phyloP scores from a whole-genome alignment of 2,113 vertebrate species.

The Dicaeum eximium region DNA sequence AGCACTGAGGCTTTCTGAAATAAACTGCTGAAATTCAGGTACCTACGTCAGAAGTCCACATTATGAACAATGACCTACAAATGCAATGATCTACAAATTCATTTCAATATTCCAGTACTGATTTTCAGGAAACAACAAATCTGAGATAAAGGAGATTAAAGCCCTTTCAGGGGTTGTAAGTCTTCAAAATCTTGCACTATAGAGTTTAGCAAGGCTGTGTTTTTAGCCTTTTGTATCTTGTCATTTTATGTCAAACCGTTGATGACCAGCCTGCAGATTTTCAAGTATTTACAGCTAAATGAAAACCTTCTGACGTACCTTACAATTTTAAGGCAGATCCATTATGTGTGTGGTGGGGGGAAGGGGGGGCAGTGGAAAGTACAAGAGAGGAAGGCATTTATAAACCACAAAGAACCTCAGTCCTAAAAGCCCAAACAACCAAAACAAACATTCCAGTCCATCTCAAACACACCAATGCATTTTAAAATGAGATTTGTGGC shows the following conservation, averaged over 20 bases:
- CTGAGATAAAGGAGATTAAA: neutral
- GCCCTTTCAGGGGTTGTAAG: neutral
- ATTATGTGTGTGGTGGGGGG: neutral
- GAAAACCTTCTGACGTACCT: neutral
- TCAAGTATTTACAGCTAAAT: neutral
- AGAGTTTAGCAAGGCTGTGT: neutral
- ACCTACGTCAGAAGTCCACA: neutral
- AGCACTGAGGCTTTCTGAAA: neutral
- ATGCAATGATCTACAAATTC: neutral
- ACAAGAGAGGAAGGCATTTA: neutral
- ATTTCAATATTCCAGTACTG: neutral
- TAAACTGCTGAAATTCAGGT: neutral
- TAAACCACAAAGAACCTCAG: neutral
- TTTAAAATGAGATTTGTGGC: neutral
- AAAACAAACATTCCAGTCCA: neutral
- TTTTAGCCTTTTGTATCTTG: neutral
- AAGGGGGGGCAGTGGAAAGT: accelerated
- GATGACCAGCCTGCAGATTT: neutral
- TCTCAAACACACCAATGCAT: neutral
- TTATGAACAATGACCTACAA: neutral
- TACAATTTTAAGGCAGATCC: neutral
- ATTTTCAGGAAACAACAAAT: neutral
- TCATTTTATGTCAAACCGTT: neutral
- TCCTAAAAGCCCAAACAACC: neutral
- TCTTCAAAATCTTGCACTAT: neutral